Evolutionary conservation across 2,797 vertebrate species (phyloP).

Genomic region (Atherinosoma microstoma): DNA sequence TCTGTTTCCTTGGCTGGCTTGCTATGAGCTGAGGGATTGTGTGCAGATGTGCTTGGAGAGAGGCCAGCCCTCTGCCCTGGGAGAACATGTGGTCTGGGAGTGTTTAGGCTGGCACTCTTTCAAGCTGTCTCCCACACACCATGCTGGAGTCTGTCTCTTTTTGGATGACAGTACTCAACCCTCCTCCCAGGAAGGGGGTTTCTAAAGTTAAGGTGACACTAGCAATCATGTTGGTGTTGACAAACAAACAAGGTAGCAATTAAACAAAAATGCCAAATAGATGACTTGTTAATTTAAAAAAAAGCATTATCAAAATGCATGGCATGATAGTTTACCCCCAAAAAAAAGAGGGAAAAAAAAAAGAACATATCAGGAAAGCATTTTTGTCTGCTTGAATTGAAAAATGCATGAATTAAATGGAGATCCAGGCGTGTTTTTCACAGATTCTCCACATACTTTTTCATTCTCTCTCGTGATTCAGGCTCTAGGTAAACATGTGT

Average conservation of each 20-base stretch:
- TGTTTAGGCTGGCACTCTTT: conserved; percentile 85
- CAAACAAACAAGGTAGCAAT: conserved; percentile 23
- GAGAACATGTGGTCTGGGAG: conserved; percentile 88
- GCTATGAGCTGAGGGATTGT: conserved; percentile 79
- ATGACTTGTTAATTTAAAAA: background rate
- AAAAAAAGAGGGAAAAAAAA: background rate
- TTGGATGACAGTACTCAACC: conserved; percentile 67
- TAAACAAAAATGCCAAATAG: conserved; percentile 29
- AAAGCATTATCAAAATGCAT: background rate
- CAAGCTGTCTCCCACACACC: conserved; percentile 84
- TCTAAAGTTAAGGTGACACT: conserved; percentile 70
- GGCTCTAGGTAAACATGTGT: conserved; percentile 57
- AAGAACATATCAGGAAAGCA: background rate
- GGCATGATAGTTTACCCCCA: background rate
- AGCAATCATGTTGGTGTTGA: conserved; percentile 38
- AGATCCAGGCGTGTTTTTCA: conserved; percentile 55
- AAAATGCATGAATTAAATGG: conserved; percentile 37
- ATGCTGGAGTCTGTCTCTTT: conserved; percentile 69
- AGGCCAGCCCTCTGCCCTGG: conserved; percentile 84
- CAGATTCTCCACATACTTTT: conserved; percentile 68
- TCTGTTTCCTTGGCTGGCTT: conserved; percentile 69
- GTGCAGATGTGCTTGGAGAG: conserved; percentile 87
- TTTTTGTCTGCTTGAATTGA: background rate
- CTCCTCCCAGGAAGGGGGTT: conserved; percentile 49
- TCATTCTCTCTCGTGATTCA: conserved; percentile 68